These are phyloP conservation scores for Oikopleura vanhoeffeni DNA, from an alignment of 23 tunicate species.

Conservation along the genomic window DNA sequence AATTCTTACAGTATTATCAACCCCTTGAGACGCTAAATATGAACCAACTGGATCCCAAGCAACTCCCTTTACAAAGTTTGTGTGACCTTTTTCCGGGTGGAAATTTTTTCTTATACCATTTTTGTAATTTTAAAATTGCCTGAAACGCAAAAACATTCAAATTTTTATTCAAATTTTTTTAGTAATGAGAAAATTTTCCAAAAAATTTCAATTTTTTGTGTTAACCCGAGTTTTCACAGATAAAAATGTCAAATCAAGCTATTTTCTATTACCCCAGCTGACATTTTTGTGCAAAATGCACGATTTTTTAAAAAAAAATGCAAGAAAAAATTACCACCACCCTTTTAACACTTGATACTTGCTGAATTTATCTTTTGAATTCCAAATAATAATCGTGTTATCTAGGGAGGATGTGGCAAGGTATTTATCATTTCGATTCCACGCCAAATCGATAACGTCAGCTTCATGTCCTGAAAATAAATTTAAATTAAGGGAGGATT, in stretches of 20 bases:
- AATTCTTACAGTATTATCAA: slow-evolving; percentile 62
- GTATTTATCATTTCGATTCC: slow-evolving; percentile 78
- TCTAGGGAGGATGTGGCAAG: slow-evolving; percentile 83
- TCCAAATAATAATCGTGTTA: slow-evolving; percentile 79
- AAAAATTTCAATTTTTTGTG: background rate
- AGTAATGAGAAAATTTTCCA: background rate
- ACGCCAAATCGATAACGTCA: slow-evolving; percentile 74
- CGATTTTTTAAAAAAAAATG: too few species aligned
- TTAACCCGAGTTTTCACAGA: too few species aligned
- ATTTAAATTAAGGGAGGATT: too few species aligned
- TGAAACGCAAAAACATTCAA: background rate
- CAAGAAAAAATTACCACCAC: too few species aligned
- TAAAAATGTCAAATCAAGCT: too few species aligned
- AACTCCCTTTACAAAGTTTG: slow-evolving; percentile 44
- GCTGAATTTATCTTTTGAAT: slow-evolving; percentile 24
- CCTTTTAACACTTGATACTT: background rate
- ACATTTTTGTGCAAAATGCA: too few species aligned
- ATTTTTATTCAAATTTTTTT: background rate
- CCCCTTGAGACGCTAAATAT: slow-evolving; percentile 60
- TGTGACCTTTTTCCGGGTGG: too few species aligned
- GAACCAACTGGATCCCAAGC: slow-evolving; percentile 97
- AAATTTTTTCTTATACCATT: background rate
- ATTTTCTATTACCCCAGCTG: too few species aligned
- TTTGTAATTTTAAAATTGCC: background rate
- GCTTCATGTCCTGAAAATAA: background rate